Evolutionary conservation across 2,113 vertebrate species (phyloP), one percentile per base, ranked within the genome.

Genomic region (Indicator maculatus): DNA sequence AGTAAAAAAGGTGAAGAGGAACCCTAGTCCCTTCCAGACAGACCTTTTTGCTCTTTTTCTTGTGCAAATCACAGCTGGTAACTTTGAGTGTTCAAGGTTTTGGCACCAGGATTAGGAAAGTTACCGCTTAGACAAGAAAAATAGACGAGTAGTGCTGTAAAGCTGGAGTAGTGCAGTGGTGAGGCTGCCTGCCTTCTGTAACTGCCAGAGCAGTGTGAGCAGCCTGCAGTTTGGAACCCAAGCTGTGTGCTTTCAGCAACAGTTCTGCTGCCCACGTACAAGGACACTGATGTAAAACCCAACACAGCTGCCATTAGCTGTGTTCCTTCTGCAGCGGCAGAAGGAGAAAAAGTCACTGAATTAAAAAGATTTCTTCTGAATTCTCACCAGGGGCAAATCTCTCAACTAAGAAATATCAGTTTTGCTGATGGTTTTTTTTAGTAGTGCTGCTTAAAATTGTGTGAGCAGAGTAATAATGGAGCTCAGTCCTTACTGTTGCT

Each of bases 61-160:
- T 26, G 72, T 36, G 44, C 7, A 3, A 75, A 44, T 67, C 77
- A 12, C 85, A 95, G 76, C 85, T 90, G 93, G 75, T 74, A 60
- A 33, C 83, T 72, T 30, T 41, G 83, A 93, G 8, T 45, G 56
- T 74, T 69, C 61, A 36, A 58, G 69, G 36, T 60, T 81, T 89
- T 90, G 93, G 89, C 91, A 95, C 20, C 36, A 83, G 27, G 39
- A 60, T 27, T 4, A 86, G 63, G 75, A 94, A 70, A 95, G 65
- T 12, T 69, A 53, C 83, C 88, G 69, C 85, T 86, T 72, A 61
- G 82, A 93, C 90, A 88, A 88, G 89, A 88, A 66, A 86, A 89
- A 44, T 69, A 31, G 93, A 38, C 60, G 39, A 76, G 38, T 30
- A 36, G 74, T 17, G 84, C 39, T 61, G 60, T 88, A 88, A 70